These are phyloP conservation scores for Aleiodes alternator DNA, from an alignment of 2,888 invertebrate genomes.

Conservation along the genomic window DNA sequence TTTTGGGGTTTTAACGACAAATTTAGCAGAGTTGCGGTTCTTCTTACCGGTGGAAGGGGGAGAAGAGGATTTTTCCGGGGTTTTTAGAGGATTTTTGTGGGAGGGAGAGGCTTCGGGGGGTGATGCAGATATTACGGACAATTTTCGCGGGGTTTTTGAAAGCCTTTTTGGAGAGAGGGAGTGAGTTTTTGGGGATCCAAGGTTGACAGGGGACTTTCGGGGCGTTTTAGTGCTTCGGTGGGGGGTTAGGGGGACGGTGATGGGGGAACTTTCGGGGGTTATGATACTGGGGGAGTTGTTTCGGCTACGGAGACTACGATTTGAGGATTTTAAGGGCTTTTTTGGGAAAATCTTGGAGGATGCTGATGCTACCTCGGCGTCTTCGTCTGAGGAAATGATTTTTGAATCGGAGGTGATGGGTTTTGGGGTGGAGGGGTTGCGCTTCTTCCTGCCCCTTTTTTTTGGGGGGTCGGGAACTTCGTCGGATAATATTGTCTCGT, in stretches of 20 bases:
- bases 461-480: neutral
- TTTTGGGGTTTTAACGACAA: neutral
- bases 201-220: slow-evolving; percentile 62
- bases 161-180: slow-evolving; percentile 52
- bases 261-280: slow-evolving; percentile 65
- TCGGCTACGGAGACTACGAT: slow-evolving; percentile 33
- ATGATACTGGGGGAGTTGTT: slow-evolving; percentile 43
- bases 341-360: slow-evolving; percentile 34
- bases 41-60: no score
- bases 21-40: no score
- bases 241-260: slow-evolving; percentile 61
- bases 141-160: slow-evolving; percentile 62
- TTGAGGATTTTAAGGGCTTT: neutral
- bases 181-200: slow-evolving; percentile 64
- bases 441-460: slow-evolving; percentile 11
- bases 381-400: slow-evolving; percentile 38
- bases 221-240: slow-evolving; percentile 64
- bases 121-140: slow-evolving; percentile 56
- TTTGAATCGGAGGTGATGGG: neutral
- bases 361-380: slow-evolving; percentile 46
- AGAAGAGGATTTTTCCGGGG: neutral
- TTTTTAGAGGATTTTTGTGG: neutral
- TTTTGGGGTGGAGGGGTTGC: no score
- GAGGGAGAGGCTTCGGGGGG: slow-evolving; percentile 40
- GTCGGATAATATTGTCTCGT: neutral